Evolutionary conservation across 2,888 invertebrate species (phyloP).

Genomic region (Merodon equestris): DNA sequence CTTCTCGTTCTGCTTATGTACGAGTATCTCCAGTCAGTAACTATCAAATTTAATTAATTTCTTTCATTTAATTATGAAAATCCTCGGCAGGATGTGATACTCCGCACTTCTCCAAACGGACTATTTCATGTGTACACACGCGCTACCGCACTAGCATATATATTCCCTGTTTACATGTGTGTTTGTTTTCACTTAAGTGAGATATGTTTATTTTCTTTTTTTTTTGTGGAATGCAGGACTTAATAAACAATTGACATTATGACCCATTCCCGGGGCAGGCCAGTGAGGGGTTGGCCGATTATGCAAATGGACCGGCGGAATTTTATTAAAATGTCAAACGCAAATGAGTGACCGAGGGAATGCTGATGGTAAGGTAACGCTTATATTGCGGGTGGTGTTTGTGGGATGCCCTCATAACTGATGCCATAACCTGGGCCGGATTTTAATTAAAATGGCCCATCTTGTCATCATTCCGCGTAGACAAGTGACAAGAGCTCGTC

Average conservation of each 20-base stretch:
- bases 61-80: constrained; percentile 53
- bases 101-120: no score
- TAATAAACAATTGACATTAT: constrained; percentile 64
- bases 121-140: neutral
- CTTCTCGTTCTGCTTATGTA: constrained; percentile 18
- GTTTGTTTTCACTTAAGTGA: neutral
- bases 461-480: no score
- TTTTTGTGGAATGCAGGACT: constrained; percentile 22
- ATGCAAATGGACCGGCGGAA: constrained; percentile 58
- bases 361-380: neutral
- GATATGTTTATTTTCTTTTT: no score
- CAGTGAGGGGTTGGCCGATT: constrained; percentile 27
- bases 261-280: constrained; percentile 1
- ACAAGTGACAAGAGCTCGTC: no score
- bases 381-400: neutral
- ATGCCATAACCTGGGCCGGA: constrained; percentile 45
- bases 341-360: neutral
- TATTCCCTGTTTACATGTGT: no score
- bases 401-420: constrained; percentile 51
- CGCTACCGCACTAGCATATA: neutral
- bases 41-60: constrained; percentile 52
- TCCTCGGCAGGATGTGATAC: constrained; percentile 33
- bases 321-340: constrained; percentile 58
- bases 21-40: constrained; percentile 20
- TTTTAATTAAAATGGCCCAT: constrained; percentile 51